A percentile compares a stretch with the other conserved stretches of the same genome.
Evolutionary conservation across 2,888 invertebrate genomes (phyloP).

Genomic region (Spodoptera picta): DNA sequence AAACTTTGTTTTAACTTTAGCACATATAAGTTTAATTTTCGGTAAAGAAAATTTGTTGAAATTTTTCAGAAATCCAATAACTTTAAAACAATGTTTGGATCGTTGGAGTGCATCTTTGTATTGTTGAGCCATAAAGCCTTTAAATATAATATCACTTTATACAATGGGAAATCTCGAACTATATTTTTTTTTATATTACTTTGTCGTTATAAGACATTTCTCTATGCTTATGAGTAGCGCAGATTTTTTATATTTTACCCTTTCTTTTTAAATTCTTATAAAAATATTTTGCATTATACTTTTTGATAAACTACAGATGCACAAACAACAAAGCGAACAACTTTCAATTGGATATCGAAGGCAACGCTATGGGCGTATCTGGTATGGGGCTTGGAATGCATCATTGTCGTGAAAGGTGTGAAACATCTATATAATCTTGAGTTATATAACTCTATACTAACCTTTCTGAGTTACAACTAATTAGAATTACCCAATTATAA

Average conservation of each 20-base stretch:
- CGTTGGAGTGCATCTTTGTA: slow-evolving; percentile 46
- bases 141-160: slow-evolving; percentile 47
- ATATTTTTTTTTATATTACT: slow-evolving; percentile 13
- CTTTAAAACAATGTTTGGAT: slow-evolving; percentile 47
- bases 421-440: no score
- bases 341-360: slow-evolving; percentile 90
- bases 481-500: no score
- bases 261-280: no score
- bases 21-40: slow-evolving; percentile 49
- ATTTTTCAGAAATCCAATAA: slow-evolving; percentile 52
- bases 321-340: slow-evolving; percentile 84
- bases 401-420: slow-evolving; percentile 86
- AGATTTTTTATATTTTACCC: no score
- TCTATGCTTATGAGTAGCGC: no score
- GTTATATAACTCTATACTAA: no score
- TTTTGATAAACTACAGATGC: slow-evolving; percentile 62
- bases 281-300: slow-evolving; percentile 14
- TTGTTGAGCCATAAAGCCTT: slow-evolving; percentile 34
- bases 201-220: slow-evolving; percentile 3
- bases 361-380: slow-evolving; percentile 91
- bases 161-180: slow-evolving; percentile 23
- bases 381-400: slow-evolving; percentile 89
- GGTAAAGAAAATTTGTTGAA: slow-evolving; percentile 43
- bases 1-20: slow-evolving; percentile 46
- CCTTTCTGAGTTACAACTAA: no score